These are phyloP conservation scores for Brachionichthys hirsutus DNA, from an alignment of 2,113 vertebrate genomes.

Conservation along the genomic window DNA sequence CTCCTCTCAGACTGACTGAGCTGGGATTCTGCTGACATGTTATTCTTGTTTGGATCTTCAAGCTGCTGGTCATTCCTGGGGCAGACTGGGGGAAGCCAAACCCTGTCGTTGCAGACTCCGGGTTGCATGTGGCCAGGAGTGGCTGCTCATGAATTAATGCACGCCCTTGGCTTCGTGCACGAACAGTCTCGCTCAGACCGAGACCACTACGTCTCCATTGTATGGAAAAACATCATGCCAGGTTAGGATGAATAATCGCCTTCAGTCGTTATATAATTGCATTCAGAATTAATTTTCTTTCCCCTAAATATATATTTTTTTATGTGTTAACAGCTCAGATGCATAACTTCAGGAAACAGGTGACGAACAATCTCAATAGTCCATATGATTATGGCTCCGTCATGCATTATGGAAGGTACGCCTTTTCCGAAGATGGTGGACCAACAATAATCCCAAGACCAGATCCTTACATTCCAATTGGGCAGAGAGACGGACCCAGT, in stretches of 20 bases:
- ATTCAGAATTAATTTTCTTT: neutral
- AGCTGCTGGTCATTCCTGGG: constrained; percentile 87
- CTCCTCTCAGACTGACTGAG: neutral
- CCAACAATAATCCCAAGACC: constrained; percentile 82
- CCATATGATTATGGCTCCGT: constrained; percentile 79
- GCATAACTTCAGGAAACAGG: constrained; percentile 78
- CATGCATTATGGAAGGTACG: constrained; percentile 83
- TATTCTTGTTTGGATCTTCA: constrained; percentile 3
- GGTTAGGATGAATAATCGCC: constrained; percentile 48
- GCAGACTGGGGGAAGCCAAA: constrained; percentile 80
- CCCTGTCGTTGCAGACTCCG: constrained; percentile 78
- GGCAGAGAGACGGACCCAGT: constrained; percentile 82
- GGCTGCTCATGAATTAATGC: constrained; percentile 84
- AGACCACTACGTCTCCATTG: constrained; percentile 80
- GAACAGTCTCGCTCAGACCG: constrained; percentile 86
- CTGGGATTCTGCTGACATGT: neutral
- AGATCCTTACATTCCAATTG: constrained; percentile 78
- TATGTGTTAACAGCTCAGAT: constrained; percentile 58
- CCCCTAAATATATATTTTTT: neutral
- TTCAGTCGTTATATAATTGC: neutral
- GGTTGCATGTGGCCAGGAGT: constrained; percentile 85
- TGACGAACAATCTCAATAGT: constrained; percentile 78
- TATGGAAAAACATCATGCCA: constrained; percentile 82
- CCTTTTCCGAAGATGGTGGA: constrained; percentile 80
- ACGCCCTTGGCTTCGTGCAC: constrained; percentile 84